Percentiles rank a stretch among this genome's conserved stretches.
Evolutionary conservation across 1,140 invertebrate species (phyloP).

Genomic region (Drosophila hydei): DNA sequence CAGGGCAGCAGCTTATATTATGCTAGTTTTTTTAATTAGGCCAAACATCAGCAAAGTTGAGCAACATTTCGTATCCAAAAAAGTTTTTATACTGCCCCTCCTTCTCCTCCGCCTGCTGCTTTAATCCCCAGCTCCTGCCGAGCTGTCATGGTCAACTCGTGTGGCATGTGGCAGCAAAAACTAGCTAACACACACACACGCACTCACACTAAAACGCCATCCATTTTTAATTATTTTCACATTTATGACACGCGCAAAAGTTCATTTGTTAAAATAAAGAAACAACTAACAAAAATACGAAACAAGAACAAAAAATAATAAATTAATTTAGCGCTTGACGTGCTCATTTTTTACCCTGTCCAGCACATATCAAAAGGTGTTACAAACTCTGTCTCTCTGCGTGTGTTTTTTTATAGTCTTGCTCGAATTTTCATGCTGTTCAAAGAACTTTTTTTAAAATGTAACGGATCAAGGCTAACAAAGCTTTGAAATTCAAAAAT

Average conservation of each 20-base stretch:
- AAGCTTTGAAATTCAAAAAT: too few relatives aligned
- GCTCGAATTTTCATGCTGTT: background rate
- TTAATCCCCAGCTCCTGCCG: background rate
- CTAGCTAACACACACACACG: background rate
- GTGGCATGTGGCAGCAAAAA: constrained; percentile 38
- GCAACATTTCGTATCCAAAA: constrained; percentile 43
- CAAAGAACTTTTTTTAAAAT: background rate
- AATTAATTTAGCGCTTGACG: constrained; percentile 35
- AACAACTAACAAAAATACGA: background rate
- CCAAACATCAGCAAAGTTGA: constrained; percentile 67
- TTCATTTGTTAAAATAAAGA: constrained; percentile 3
- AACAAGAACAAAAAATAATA: constrained; percentile 6
- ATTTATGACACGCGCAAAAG: constrained; percentile 43
- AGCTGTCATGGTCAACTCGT: constrained; percentile 29
- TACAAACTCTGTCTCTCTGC: background rate
- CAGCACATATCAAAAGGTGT: constrained; percentile 4
- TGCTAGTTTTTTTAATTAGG: constrained; percentile 74
- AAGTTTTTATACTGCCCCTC: constrained; percentile 36
- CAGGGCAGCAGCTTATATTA: constrained; percentile 60
- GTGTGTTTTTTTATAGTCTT: background rate
- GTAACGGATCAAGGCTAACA: background rate
- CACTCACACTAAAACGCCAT: constrained; percentile 18
- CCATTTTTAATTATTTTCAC: constrained; percentile 59
- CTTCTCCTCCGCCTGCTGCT: too few relatives aligned
- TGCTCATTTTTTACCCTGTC: constrained; percentile 15